Evolutionary conservation across 2,797 vertebrate species (phyloP).

Genomic region (Enoplosus armatus): DNA sequence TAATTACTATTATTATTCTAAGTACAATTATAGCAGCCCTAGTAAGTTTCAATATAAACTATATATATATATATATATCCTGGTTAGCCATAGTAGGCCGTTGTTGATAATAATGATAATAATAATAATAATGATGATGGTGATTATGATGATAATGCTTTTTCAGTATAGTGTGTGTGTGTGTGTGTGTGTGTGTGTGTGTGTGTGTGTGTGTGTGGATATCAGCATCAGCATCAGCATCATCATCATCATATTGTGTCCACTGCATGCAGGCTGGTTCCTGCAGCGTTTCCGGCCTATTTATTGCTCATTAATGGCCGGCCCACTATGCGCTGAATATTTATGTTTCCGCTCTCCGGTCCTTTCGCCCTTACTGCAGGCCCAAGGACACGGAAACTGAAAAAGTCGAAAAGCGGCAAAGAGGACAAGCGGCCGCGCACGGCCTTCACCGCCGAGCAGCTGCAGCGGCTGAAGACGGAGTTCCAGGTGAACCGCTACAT

Average conservation of each 20-base stretch:
- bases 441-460: constrained; percentile 96
- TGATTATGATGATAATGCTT: neutral
- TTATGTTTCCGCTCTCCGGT: constrained; percentile 67
- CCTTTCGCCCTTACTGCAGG: constrained; percentile 86
- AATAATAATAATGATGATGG: neutral
- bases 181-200: neutral
- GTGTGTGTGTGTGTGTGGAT: neutral
- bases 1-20: no score
- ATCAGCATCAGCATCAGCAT: no score
- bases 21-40: no score
- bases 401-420: constrained; percentile 93
- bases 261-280: no score
- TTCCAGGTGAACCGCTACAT: constrained; percentile 96
- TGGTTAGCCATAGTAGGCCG: no score
- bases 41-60: no score
- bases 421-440: constrained; percentile 95
- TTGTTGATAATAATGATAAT: no score
- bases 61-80: no score
- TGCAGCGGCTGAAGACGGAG: constrained; percentile 93
- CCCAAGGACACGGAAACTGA: constrained; percentile 95
- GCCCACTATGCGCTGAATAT: constrained; percentile 54
- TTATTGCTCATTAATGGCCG: neutral
- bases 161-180: neutral
- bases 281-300: no score
- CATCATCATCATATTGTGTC: no score